phyloP scores from a whole-genome alignment of 2,113 vertebrate species.

The Neomonachus schauinslandi region DNA sequence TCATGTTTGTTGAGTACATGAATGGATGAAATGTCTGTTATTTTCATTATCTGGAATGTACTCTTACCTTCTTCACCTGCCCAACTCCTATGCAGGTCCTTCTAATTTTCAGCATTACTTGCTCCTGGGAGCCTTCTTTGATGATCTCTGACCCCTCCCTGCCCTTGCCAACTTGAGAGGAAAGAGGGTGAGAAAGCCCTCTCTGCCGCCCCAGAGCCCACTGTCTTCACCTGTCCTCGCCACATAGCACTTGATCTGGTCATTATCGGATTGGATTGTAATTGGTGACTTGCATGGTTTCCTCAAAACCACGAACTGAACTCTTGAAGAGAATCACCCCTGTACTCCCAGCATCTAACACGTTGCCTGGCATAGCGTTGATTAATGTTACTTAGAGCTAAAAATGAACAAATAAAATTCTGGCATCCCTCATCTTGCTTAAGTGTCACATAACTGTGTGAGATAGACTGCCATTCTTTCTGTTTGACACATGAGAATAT shows the following conservation, averaged over 20 bases:
- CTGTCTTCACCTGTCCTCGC: neutral
- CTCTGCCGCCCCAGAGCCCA: neutral
- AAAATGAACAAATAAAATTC: neutral
- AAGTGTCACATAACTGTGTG: neutral
- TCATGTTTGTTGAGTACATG: neutral
- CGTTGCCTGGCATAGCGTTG: neutral
- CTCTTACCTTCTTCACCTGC: neutral
- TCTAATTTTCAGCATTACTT: neutral
- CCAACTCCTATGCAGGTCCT: neutral
- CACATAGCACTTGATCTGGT: neutral
- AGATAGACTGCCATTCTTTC: neutral
- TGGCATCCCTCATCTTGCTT: neutral
- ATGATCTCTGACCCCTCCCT: neutral
- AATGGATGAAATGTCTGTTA: neutral
- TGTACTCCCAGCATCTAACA: neutral
- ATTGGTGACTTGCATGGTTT: neutral
- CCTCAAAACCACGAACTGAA: neutral
- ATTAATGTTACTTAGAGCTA: neutral
- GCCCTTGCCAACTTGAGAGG: neutral
- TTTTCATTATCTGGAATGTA: neutral
- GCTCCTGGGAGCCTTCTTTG: neutral
- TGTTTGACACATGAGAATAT: neutral
- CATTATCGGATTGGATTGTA: neutral
- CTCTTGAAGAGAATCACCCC: neutral
- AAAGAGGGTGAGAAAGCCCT: neutral